Conservation (phyloP, 53 echinoderm and acorn worm species). For the Henricia sp. region DNA sequence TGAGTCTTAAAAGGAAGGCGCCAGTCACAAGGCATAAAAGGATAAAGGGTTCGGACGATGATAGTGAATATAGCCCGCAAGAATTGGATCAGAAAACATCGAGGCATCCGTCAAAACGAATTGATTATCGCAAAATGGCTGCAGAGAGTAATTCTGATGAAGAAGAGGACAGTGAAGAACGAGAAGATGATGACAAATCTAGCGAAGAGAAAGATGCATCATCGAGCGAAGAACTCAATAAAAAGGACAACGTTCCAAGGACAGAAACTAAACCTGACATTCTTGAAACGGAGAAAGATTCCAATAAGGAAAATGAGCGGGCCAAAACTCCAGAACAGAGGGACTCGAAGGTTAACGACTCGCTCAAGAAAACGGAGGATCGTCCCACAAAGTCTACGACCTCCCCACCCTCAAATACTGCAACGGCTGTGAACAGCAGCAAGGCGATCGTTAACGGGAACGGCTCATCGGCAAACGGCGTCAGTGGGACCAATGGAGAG, state of each 20-base stretch:
- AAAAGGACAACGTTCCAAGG: background rate
- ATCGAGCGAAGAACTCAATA: background rate
- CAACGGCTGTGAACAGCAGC: background rate
- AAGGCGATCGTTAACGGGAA: slow-evolving; percentile 29
- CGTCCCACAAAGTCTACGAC: slow-evolving; percentile 10
- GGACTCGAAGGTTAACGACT: slow-evolving; percentile 25
- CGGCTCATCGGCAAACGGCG: slow-evolving; percentile 5
- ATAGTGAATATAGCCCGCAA: slow-evolving; percentile 55
- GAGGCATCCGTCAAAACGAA: slow-evolving; percentile 54
- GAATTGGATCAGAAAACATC: slow-evolving; percentile 44
- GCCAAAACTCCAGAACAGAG: background rate
- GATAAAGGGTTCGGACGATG: slow-evolving; percentile 40
- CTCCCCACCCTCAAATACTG: slow-evolving; percentile 33
- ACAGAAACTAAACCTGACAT: background rate
- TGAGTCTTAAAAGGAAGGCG: slow-evolving; percentile 13
- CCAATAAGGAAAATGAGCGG: slow-evolving; percentile 46
- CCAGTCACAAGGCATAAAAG: slow-evolving; percentile 28
- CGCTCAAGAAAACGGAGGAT: slow-evolving; percentile 15
- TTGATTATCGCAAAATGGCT: slow-evolving; percentile 83
- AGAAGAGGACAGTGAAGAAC: slow-evolving; percentile 48
- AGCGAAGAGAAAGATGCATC: slow-evolving; percentile 25
- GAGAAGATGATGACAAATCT: slow-evolving; percentile 16
- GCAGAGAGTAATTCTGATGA: slow-evolving; percentile 68
- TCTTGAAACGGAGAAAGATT: slow-evolving; percentile 12
- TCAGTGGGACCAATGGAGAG: slow-evolving; percentile 10